These are phyloP conservation scores for Alethe castanea DNA, from an alignment of 2,113 vertebrate genomes.

Conservation along the genomic window DNA sequence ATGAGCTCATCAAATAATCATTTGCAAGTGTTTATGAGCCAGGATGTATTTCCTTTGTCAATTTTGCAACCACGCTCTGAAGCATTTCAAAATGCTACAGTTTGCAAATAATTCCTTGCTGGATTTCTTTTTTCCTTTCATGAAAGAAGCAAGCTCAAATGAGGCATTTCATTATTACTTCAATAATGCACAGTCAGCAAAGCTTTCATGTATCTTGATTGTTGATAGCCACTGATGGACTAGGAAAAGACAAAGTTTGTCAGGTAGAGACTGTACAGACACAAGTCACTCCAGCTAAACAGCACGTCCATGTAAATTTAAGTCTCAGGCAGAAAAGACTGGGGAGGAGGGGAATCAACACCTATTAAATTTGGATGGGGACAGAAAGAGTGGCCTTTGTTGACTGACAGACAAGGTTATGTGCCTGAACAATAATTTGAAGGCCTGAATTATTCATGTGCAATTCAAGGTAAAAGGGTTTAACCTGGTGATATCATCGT, in stretches of 20 bases:
- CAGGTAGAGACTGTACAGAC: neutral
- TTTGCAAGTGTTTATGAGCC: neutral
- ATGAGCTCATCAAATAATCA: neutral
- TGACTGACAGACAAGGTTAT: conserved; percentile 56
- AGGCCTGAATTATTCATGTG: conserved; percentile 56
- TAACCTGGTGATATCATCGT: neutral
- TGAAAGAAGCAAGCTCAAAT: neutral
- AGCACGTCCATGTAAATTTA: neutral
- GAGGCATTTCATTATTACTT: neutral
- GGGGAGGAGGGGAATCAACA: neutral
- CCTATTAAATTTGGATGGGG: conserved; percentile 21
- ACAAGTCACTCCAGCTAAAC: neutral
- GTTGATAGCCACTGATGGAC: neutral
- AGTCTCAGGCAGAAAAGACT: neutral
- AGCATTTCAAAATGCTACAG: neutral
- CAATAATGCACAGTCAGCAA: neutral
- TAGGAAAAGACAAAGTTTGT: neutral
- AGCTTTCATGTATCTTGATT: neutral
- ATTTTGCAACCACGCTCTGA: neutral
- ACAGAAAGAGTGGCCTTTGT: conserved; percentile 1
- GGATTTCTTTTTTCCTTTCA: neutral
- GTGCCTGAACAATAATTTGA: conserved; percentile 46
- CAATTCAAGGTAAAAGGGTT: conserved; percentile 28
- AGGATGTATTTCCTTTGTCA: neutral
- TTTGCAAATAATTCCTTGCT: neutral